Conservation (phyloP, 2,797 vertebrate species). For the Tapera naevia region DNA sequence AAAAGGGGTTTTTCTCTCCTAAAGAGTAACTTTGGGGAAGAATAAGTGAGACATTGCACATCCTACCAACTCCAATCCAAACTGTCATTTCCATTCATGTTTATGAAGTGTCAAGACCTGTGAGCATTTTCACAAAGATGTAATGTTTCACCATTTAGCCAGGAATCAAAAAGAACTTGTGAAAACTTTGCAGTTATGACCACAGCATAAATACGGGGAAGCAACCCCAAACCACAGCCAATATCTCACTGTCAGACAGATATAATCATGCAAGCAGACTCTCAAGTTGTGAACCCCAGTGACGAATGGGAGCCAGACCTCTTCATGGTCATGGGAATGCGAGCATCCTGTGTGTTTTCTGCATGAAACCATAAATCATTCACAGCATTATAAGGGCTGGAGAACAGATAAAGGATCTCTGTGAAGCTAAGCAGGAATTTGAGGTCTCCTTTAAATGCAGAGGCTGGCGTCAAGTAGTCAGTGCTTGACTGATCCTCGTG, state of each 20-base stretch:
- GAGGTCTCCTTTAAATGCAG: conserved; percentile 6
- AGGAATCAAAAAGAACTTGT: not conserved
- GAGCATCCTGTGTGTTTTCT: conserved; percentile 36
- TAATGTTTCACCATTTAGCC: not conserved
- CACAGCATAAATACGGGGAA: conserved; percentile 13
- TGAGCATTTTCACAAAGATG: not conserved
- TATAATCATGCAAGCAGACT: conserved; percentile 24
- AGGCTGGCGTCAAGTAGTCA: not conserved
- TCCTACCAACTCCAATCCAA: not conserved
- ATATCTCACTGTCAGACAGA: conserved; percentile 9
- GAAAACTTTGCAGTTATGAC: not conserved
- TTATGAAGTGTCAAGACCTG: not conserved
- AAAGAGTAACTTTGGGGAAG: not conserved
- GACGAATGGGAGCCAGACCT: conserved; percentile 5
- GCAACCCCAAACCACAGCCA: not conserved
- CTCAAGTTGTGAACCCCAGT: not conserved
- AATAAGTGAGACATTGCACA: not conserved
- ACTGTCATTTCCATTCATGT: not conserved
- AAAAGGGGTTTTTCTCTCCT: not conserved
- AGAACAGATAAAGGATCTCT: not conserved
- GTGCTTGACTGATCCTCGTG: not conserved
- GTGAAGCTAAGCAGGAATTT: not conserved
- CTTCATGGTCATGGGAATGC: not conserved
- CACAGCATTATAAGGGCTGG: not conserved
- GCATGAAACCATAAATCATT: conserved; percentile 50